Conservation (phyloP, 2,888 invertebrate species). For the Drosophila rellima region DNA sequence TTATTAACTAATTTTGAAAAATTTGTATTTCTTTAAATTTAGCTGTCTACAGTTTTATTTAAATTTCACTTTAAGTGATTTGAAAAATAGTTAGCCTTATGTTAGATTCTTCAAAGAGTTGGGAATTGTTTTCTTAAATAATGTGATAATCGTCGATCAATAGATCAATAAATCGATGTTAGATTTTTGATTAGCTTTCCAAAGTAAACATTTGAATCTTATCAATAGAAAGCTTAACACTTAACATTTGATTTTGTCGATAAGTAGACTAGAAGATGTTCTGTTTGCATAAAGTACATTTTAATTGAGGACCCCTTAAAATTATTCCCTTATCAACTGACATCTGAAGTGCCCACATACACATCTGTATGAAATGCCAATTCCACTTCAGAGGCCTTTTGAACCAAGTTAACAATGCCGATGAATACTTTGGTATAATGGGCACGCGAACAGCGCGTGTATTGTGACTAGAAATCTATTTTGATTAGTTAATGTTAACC, state of each 20-base stretch:
- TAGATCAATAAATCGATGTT: too few species aligned
- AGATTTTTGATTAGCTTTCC: too few species aligned
- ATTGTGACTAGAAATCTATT: constrained; percentile 11
- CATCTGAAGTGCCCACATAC: neutral
- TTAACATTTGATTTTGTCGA: neutral
- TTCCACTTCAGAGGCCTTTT: neutral
- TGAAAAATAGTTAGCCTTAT: too few species aligned
- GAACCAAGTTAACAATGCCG: neutral
- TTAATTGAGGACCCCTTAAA: neutral
- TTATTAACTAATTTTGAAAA: too few species aligned
- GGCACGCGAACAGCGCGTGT: neutral
- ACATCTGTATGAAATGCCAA: neutral
- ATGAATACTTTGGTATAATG: constrained; percentile 12
- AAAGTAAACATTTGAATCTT: too few species aligned
- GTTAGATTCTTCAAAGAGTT: too few species aligned
- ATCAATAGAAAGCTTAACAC: too few species aligned
- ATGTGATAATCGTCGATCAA: too few species aligned
- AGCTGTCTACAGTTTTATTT: too few species aligned
- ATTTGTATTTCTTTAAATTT: too few species aligned
- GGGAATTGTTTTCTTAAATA: too few species aligned
- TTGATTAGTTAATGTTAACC: constrained; percentile 12
- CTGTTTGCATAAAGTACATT: neutral
- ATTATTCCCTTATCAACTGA: neutral
- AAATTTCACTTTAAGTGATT: too few species aligned
- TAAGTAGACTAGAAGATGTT: neutral